Percentiles rank a stretch among this genome's conserved stretches.
phyloP scores from a whole-genome alignment of 2,113 vertebrate species.

The Malaclemys terrapin region DNA sequence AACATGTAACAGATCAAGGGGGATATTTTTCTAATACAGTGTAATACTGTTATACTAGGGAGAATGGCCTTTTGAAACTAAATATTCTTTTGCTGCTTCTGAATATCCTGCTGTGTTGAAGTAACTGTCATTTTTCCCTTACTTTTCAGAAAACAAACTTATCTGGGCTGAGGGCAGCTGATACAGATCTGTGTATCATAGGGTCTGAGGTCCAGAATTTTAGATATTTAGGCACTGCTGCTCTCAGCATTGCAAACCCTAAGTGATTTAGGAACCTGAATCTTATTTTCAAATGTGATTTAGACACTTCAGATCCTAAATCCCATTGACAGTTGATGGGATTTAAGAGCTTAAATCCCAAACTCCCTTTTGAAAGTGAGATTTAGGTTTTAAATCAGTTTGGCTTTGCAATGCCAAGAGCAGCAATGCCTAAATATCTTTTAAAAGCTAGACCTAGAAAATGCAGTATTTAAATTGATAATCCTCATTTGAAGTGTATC shows the following conservation, averaged over 20 bases:
- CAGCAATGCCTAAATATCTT: neutral
- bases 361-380: neutral
- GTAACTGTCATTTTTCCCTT: neutral
- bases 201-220: neutral
- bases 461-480: neutral
- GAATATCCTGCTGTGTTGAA: neutral
- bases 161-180: neutral
- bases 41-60: neutral
- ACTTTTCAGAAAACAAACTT: neutral
- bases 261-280: neutral
- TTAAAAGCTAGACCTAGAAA: neutral
- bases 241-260: neutral
- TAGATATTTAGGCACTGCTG: neutral
- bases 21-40: neutral
- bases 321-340: neutral
- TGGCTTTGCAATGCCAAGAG: neutral
- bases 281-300: neutral
- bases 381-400: neutral
- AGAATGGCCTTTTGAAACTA: neutral
- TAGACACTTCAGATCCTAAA: neutral
- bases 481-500: neutral
- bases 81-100: neutral
- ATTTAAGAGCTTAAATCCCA: neutral
- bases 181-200: neutral
- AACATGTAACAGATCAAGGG: slow-evolving; percentile 4